Percentiles rank a stretch among this genome's conserved stretches.
Conservation (phyloP, 2,113 vertebrate genomes). For the Oreochromis niloticus region DNA sequence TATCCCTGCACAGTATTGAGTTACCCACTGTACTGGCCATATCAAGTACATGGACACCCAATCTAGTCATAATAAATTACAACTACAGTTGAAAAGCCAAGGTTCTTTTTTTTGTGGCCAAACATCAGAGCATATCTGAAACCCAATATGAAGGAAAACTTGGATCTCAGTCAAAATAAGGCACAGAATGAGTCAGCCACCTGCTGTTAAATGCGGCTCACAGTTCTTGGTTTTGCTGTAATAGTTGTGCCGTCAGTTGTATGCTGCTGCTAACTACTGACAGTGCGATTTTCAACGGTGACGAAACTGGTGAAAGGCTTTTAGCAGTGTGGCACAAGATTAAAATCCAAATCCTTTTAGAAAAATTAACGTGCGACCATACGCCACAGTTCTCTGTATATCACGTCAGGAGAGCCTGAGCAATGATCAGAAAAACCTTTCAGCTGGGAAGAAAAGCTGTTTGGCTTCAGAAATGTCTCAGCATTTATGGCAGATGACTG, state of each 20-base stretch:
- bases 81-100: constrained; percentile 5
- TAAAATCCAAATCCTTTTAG: constrained; percentile 69
- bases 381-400: constrained; percentile 52
- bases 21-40: constrained; percentile 20
- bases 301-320: constrained; percentile 52
- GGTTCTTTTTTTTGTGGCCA: neutral
- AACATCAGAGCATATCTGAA: constrained; percentile 31
- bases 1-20: constrained; percentile 13
- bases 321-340: constrained; percentile 57
- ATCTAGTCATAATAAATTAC: constrained; percentile 41
- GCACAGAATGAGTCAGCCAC: constrained; percentile 28
- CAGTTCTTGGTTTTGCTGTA: constrained; percentile 25
- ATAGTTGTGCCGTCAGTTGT: constrained; percentile 29
- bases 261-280: constrained; percentile 25
- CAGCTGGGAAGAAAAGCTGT: constrained; percentile 36
- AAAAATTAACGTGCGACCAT: constrained; percentile 65
- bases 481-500: constrained; percentile 50
- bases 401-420: constrained; percentile 44
- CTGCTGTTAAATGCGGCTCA: constrained; percentile 26
- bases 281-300: constrained; percentile 48
- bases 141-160: neutral
- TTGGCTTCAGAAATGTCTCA: constrained; percentile 49
- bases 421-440: constrained; percentile 61
- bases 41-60: constrained; percentile 9
- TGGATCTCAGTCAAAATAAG: constrained; percentile 39